Conservation (phyloP, 30 jellyfish, hydroid and myxozoan genomes). For the Aurelia sp. region DNA sequence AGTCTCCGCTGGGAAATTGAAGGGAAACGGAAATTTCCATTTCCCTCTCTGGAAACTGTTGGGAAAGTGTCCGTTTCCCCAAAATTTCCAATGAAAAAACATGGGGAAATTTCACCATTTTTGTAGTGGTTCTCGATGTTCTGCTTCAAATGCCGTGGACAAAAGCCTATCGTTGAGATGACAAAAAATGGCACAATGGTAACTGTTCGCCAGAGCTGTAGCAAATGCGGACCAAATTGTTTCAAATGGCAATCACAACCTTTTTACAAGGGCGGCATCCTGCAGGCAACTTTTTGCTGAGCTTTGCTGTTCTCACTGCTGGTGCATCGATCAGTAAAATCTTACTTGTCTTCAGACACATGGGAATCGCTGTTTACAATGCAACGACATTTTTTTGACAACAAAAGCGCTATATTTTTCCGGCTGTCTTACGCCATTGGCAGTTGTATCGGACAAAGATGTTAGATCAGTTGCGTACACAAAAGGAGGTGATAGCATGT, state of each 20-base stretch:
- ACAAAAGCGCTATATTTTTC: slow-evolving; percentile 13
- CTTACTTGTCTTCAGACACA: slow-evolving; percentile 10
- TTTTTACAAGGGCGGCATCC: slow-evolving; percentile 19
- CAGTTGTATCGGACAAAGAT: slow-evolving; percentile 6
- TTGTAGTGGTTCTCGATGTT: slow-evolving; percentile 19
- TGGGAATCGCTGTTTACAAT: slow-evolving; percentile 14
- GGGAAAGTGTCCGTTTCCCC: too few relatives aligned
- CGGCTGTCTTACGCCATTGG: slow-evolving; percentile 38
- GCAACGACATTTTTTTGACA: slow-evolving; percentile 4
- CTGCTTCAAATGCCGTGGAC: slow-evolving; percentile 20
- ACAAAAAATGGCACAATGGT: slow-evolving; percentile 24
- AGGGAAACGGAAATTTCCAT: too few relatives aligned
- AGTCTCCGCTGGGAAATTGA: too few relatives aligned
- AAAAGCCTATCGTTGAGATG: slow-evolving; percentile 15
- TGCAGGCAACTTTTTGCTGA: slow-evolving; percentile 21
- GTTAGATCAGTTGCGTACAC: slow-evolving; percentile 5
- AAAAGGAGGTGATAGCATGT: slow-evolving; percentile 1
- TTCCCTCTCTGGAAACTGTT: too few relatives aligned
- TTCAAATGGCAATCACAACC: slow-evolving; percentile 33
- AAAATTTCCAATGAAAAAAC: too few relatives aligned
- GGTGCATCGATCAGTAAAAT: slow-evolving; percentile 36
- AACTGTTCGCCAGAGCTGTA: slow-evolving; percentile 36
- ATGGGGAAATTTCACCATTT: too few relatives aligned
- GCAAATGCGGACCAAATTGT: slow-evolving; percentile 1
- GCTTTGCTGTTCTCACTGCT: slow-evolving; percentile 5